These are phyloP conservation scores for Dipodomys stephensi DNA, from an alignment of 2,113 vertebrate genomes.

Conservation along the genomic window DNA sequence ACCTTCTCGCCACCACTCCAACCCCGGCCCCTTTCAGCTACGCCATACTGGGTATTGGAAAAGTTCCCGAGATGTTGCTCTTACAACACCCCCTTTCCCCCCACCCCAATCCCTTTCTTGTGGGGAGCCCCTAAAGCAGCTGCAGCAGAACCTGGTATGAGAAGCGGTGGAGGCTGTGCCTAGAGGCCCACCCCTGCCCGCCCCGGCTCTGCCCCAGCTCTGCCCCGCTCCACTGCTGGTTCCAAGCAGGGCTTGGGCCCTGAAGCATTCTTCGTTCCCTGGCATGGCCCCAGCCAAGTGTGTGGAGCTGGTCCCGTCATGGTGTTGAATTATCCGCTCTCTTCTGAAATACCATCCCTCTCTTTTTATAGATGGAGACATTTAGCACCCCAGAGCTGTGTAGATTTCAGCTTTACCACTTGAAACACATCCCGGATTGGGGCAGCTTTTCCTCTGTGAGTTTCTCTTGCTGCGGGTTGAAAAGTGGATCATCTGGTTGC, in stretches of 20 bases:
- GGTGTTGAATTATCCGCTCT: not conserved
- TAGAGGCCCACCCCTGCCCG: too few species aligned
- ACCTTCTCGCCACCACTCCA: too few species aligned
- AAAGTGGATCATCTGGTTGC: conserved; percentile 62
- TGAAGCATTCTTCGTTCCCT: too few species aligned
- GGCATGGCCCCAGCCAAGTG: not conserved
- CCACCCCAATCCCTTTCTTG: not conserved
- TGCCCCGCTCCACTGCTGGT: too few species aligned
- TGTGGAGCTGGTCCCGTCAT: not conserved
- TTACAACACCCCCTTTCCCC: not conserved
- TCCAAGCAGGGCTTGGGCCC: too few species aligned
- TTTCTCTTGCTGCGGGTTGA: conserved; percentile 37
- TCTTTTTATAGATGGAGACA: conserved; percentile 75
- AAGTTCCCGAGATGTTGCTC: too few species aligned
- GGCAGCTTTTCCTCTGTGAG: conserved; percentile 25
- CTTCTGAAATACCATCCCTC: conserved; percentile 67
- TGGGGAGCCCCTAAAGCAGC: not conserved
- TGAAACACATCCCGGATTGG: not conserved
- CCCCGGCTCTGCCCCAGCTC: too few species aligned
- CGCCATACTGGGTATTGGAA: too few species aligned
- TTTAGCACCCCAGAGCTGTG: conserved; percentile 48
- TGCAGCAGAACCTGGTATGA: not conserved
- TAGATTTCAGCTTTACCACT: conserved; percentile 53
- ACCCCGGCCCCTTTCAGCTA: too few species aligned
- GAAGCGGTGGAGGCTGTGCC: fast-evolving